Conservation (phyloP, 2,888 invertebrate genomes). For the Limenitis camilla region DNA sequence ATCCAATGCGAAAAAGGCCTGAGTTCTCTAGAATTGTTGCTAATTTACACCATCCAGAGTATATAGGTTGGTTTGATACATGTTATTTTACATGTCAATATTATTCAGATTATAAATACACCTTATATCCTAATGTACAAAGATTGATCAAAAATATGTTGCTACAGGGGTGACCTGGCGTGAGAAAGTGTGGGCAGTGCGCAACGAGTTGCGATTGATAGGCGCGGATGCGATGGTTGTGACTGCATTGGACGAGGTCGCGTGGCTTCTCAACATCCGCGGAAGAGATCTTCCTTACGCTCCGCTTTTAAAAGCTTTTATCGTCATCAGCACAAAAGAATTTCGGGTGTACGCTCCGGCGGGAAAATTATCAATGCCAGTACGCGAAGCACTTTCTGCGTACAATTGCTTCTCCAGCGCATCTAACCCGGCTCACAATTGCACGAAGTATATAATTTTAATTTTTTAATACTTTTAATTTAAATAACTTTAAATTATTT, state of each 20-base stretch:
- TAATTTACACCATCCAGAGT: slow-evolving; percentile 75
- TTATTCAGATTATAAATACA: background rate
- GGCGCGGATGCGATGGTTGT: slow-evolving; percentile 86
- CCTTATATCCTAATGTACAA: background rate
- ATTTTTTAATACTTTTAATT: background rate
- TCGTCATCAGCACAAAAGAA: slow-evolving; percentile 78
- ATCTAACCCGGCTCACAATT: slow-evolving; percentile 54
- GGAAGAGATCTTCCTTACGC: slow-evolving; percentile 88
- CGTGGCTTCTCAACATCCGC: slow-evolving; percentile 92
- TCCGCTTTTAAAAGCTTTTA: slow-evolving; percentile 85
- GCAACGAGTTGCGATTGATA: slow-evolving; percentile 75
- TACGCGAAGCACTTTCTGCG: slow-evolving; percentile 65
- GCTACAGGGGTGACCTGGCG: slow-evolving; percentile 80
- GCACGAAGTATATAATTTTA: slow-evolving; percentile 45
- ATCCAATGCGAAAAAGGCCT: slow-evolving; percentile 62
- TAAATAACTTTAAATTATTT: background rate
- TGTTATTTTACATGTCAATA: too few relatives aligned
- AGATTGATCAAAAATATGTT: background rate
- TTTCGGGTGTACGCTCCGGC: slow-evolving; percentile 82
- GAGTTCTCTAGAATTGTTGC: slow-evolving; percentile 77
- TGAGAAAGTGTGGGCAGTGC: slow-evolving; percentile 80
- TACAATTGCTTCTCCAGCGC: slow-evolving; percentile 77
- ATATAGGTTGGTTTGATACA: slow-evolving; percentile 61
- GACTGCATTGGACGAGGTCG: slow-evolving; percentile 88
- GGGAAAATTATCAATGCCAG: slow-evolving; percentile 76